Percentiles rank a stretch among this genome's conserved stretches.
These are phyloP conservation scores for Cryptophagus acutangulus DNA, from an alignment of 2,888 invertebrate genomes.

Conservation along the genomic window DNA sequence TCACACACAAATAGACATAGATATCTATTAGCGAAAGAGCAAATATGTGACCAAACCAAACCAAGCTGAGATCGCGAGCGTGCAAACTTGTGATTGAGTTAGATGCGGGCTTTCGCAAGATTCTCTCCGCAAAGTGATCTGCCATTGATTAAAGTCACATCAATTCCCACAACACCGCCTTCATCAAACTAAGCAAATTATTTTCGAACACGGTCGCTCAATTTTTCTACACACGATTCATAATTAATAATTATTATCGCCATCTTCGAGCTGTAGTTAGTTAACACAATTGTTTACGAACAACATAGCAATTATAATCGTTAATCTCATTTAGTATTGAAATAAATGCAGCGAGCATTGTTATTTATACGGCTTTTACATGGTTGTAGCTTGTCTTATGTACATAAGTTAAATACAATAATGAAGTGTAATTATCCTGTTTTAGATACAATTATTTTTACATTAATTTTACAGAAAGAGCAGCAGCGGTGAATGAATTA, in stretches of 20 bases:
- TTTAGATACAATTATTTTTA: slow-evolving; percentile 45
- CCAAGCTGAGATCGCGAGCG: too few relatives aligned
- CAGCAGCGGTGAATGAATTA: too few relatives aligned
- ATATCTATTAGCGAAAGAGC: slow-evolving; percentile 45
- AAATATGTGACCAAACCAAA: slow-evolving; percentile 40
- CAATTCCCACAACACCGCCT: slow-evolving; percentile 37
- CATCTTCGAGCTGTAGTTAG: too few relatives aligned
- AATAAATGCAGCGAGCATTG: too few relatives aligned
- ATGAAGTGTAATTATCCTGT: slow-evolving; percentile 44
- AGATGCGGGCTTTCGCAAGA: slow-evolving; percentile 23
- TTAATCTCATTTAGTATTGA: too few relatives aligned
- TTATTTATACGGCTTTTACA: too few relatives aligned
- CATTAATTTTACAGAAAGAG: slow-evolving; percentile 44
- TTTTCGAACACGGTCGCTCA: neutral
- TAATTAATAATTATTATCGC: too few relatives aligned
- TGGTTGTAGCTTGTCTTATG: too few relatives aligned
- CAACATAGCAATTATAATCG: too few relatives aligned
- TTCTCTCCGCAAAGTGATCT: slow-evolving; percentile 30
- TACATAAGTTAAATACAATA: too few relatives aligned
- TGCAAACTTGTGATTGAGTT: slow-evolving; percentile 46
- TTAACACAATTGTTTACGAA: too few relatives aligned
- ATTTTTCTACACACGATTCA: too few relatives aligned
- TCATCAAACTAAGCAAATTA: slow-evolving; percentile 32
- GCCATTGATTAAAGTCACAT: slow-evolving; percentile 42
- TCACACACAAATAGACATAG: slow-evolving; percentile 44